phyloP scores from a whole-genome alignment of 2,888 invertebrate genomes.

The Agriopis marginaria region DNA sequence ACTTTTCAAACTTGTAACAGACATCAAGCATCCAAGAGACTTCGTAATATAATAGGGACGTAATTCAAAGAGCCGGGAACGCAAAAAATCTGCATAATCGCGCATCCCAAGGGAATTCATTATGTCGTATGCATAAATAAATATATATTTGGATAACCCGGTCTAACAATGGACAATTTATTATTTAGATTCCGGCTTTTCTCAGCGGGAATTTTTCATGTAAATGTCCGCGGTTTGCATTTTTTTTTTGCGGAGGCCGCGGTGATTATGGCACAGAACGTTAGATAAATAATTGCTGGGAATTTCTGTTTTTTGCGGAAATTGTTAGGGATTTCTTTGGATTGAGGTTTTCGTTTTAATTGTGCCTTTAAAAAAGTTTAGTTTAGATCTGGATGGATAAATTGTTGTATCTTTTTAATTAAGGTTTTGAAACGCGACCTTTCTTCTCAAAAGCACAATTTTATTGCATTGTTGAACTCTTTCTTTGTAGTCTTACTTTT shows the following conservation, averaged over 20 bases:
- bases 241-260: conserved; percentile 56
- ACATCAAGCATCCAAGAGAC: conserved; percentile 14
- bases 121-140: conserved; percentile 81
- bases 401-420: not conserved
- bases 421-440: not conserved
- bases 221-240: conserved; percentile 66
- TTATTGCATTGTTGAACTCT: not conserved
- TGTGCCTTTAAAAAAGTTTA: conserved; percentile 37
- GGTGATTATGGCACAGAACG: conserved; percentile 65
- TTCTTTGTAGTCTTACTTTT: not conserved
- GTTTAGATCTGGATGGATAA: not conserved
- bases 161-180: conserved; percentile 82
- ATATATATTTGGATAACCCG: conserved; percentile 72
- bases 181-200: conserved; percentile 79
- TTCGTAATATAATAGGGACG: conserved; percentile 58
- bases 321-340: conserved; percentile 35
- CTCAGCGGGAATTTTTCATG: conserved; percentile 72
- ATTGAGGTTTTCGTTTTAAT: conserved; percentile 46
- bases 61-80: conserved; percentile 52
- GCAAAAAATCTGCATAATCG: conserved; percentile 75
- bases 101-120: conserved; percentile 72
- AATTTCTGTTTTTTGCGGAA: conserved; percentile 43
- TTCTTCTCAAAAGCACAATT: too few relatives aligned
- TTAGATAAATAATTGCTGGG: conserved; percentile 60
- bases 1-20: conserved; percentile 1